These are phyloP conservation scores for Otus sunia DNA, from an alignment of 2,113 vertebrate genomes.

Conservation along the genomic window DNA sequence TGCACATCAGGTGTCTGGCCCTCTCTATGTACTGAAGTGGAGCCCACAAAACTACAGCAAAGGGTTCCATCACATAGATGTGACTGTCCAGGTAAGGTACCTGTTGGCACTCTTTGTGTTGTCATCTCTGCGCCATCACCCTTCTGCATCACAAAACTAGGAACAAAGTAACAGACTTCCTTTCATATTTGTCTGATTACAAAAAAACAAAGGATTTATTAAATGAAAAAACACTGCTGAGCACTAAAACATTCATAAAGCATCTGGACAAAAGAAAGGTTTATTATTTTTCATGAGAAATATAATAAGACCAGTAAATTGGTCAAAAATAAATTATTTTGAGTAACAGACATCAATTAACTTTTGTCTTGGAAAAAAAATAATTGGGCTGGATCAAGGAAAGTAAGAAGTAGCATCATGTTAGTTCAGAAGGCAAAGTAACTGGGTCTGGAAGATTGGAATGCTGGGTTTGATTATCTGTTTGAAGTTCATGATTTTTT, in stretches of 20 bases:
- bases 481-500: neutral
- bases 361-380: neutral
- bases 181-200: neutral
- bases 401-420: neutral
- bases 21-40: conserved; percentile 89
- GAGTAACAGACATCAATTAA: neutral
- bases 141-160: neutral
- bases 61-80: conserved; percentile 85
- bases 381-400: neutral
- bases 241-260: neutral
- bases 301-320: neutral
- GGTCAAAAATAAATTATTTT: neutral
- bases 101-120: neutral
- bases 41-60: conserved; percentile 82
- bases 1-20: conserved; percentile 81
- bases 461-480: neutral
- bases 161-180: neutral
- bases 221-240: neutral
- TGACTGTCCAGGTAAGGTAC: conserved; percentile 83
- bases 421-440: neutral
- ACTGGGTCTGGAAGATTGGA: neutral
- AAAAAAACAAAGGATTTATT: neutral
- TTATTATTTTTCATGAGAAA: neutral
- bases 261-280: neutral
- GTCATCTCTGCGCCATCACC: neutral